A percentile compares a stretch with the other conserved stretches of the same genome.
Evolutionary conservation across 2,888 invertebrate species (phyloP).

Genomic region (Nomada fucata): DNA sequence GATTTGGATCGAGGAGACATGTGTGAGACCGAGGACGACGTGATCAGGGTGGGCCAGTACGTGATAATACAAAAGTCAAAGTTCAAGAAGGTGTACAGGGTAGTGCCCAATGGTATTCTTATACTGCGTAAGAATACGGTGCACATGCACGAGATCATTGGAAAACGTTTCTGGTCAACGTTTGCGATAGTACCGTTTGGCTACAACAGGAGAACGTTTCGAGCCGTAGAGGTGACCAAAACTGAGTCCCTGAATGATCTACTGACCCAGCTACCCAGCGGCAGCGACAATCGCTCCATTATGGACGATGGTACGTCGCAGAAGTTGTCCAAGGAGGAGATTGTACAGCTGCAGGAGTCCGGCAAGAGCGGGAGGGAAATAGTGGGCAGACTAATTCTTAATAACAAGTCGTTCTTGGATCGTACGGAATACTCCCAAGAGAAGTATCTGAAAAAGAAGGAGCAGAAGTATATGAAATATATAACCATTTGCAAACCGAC

Average conservation of each 20-base stretch:
- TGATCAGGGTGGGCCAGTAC: slow-evolving; percentile 89
- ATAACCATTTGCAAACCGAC: slow-evolving; percentile 92
- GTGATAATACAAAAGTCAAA: slow-evolving; percentile 91
- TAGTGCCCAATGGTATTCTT: slow-evolving; percentile 87
- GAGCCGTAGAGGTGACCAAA: slow-evolving; percentile 84
- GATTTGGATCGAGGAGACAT: slow-evolving; percentile 24
- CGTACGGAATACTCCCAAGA: slow-evolving; percentile 97
- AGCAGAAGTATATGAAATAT: slow-evolving; percentile 95
- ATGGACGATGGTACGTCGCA: slow-evolving; percentile 92
- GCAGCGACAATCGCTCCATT: slow-evolving; percentile 93
- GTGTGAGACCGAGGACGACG: slow-evolving; percentile 72
- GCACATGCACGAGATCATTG: slow-evolving; percentile 88
- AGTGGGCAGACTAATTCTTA: slow-evolving; percentile 93
- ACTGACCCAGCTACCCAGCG: slow-evolving; percentile 87
- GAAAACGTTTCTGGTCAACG: slow-evolving; percentile 89
- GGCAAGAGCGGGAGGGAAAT: slow-evolving; percentile 93
- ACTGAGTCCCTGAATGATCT: slow-evolving; percentile 87
- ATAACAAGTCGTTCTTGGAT: slow-evolving; percentile 94
- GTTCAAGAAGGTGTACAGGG: slow-evolving; percentile 91
- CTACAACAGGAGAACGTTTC: slow-evolving; percentile 42
- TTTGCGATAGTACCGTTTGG: slow-evolving; percentile 89
- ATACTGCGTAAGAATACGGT: slow-evolving; percentile 90
- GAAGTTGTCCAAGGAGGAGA: slow-evolving; percentile 92
- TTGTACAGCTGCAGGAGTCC: slow-evolving; percentile 90
- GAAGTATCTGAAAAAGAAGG: slow-evolving; percentile 97